A percentile compares a stretch with the other conserved stretches of the same genome.
phyloP scores from a whole-genome alignment of 2,888 invertebrate genomes.

The Hyposoter dolosus region DNA sequence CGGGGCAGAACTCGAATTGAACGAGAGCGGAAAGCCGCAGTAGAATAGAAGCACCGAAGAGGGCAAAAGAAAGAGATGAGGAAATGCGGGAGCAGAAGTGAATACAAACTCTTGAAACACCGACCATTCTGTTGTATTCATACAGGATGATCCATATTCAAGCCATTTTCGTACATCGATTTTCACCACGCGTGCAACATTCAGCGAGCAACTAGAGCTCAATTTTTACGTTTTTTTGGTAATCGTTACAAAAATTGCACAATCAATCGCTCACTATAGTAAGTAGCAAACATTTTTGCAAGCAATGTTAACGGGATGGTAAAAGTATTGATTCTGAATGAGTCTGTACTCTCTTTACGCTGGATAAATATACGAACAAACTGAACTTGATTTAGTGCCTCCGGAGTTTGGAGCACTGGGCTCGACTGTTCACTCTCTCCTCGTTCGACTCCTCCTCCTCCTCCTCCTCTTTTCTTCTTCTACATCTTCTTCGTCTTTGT shows the following conservation, averaged over 20 bases:
- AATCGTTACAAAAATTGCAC: neutral
- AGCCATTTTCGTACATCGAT: neutral
- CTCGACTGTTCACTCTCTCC: constrained; percentile 53
- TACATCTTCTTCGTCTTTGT: constrained; percentile 61
- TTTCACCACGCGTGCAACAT: neutral
- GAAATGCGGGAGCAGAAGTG: constrained; percentile 29
- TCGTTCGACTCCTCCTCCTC: constrained; percentile 24
- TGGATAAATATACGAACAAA: constrained; percentile 71
- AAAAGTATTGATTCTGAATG: constrained; percentile 46
- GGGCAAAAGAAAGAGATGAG: constrained; percentile 43
- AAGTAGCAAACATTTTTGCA: neutral
- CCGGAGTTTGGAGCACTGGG: constrained; percentile 71
- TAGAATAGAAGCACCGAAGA: constrained; percentile 41
- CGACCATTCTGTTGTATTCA: neutral
- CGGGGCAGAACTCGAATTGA: constrained; percentile 27
- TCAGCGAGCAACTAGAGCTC: neutral
- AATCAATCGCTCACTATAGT: neutral
- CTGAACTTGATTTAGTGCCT: constrained; percentile 82
- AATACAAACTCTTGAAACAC: constrained; percentile 54
- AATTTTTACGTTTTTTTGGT: neutral
- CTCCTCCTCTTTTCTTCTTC: constrained; percentile 33
- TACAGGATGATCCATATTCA: constrained; percentile 51
- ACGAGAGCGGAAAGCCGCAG: constrained; percentile 49
- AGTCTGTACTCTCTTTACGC: constrained; percentile 58
- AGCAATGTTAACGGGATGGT: neutral